These are phyloP conservation scores for Camponotus pennsylvanicus DNA, from an alignment of 1,140 invertebrate genomes.

Conservation along the genomic window DNA sequence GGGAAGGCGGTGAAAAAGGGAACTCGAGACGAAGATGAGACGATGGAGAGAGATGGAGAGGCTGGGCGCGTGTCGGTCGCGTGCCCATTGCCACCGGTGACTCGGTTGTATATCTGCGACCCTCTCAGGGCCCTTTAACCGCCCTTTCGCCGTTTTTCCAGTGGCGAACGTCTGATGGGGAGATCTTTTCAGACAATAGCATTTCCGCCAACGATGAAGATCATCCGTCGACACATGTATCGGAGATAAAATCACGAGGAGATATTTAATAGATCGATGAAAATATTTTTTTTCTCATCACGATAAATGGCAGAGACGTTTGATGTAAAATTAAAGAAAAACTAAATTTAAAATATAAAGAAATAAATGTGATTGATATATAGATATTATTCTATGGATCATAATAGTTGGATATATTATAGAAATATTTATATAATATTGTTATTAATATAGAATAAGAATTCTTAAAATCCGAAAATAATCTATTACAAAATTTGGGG, in stretches of 20 bases:
- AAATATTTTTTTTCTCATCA: neutral
- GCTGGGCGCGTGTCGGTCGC: slow-evolving; percentile 82
- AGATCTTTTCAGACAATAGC: slow-evolving; percentile 30
- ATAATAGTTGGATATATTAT: neutral
- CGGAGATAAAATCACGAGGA: slow-evolving; percentile 32
- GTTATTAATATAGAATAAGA: neutral
- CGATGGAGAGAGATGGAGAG: slow-evolving; percentile 70
- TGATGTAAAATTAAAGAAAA: neutral
- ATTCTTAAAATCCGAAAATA: neutral
- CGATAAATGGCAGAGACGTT: neutral
- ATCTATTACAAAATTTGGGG: neutral
- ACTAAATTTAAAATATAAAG: slow-evolving; percentile 7
- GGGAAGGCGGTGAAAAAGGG: slow-evolving; percentile 72
- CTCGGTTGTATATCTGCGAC: slow-evolving; percentile 76
- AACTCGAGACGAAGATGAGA: slow-evolving; percentile 65
- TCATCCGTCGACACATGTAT: slow-evolving; percentile 51
- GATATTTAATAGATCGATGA: slow-evolving; percentile 41
- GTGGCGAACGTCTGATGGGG: slow-evolving; percentile 20
- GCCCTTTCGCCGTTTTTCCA: slow-evolving; percentile 67
- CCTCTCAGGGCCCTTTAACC: slow-evolving; percentile 70
- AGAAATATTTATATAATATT: neutral
- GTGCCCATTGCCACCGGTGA: slow-evolving; percentile 80
- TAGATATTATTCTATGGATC: neutral
- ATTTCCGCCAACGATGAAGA: slow-evolving; percentile 51
- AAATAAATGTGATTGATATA: neutral